A percentile compares a stretch with the other conserved stretches of the same genome.
Conservation (phyloP, 2,113 vertebrate genomes). For the Dicentrarchus labrax region DNA sequence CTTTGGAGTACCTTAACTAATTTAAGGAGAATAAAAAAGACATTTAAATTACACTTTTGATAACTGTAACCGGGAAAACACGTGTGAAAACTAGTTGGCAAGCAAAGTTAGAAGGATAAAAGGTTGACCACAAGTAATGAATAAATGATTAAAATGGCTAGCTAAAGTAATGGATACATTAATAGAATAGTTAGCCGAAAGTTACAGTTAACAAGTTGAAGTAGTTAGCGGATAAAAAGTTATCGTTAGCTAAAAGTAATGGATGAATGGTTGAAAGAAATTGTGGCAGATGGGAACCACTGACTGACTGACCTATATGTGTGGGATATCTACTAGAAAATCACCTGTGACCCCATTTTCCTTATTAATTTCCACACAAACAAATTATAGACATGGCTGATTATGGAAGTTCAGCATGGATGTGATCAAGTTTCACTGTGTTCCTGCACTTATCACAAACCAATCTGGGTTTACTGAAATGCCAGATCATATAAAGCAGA, state of each 20-base stretch:
- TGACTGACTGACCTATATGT: neutral
- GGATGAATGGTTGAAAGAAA: neutral
- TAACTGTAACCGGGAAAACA: neutral
- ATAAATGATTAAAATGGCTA: neutral
- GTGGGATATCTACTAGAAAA: neutral
- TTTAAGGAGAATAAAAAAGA: neutral
- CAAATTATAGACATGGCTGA: neutral
- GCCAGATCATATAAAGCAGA: conserved; percentile 51
- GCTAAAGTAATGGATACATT: neutral
- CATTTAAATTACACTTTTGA: neutral
- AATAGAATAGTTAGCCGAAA: neutral
- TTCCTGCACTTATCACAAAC: conserved; percentile 41
- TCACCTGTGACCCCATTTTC: conserved; percentile 3
- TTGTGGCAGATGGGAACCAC: neutral
- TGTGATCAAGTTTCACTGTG: conserved; percentile 33
- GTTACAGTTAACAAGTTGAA: neutral
- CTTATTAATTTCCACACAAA: conserved; percentile 7
- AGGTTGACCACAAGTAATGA: neutral
- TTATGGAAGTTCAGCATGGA: conserved; percentile 17
- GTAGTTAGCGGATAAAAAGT: neutral
- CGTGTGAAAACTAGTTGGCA: neutral
- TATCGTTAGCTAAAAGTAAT: neutral
- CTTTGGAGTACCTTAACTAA: neutral
- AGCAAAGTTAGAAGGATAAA: no score
- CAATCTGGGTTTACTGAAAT: conserved; percentile 51